Evolutionary conservation across 1,140 invertebrate species (phyloP), one percentile per base, ranked within the genome.

Genomic region (Heliconius nattereri): DNA sequence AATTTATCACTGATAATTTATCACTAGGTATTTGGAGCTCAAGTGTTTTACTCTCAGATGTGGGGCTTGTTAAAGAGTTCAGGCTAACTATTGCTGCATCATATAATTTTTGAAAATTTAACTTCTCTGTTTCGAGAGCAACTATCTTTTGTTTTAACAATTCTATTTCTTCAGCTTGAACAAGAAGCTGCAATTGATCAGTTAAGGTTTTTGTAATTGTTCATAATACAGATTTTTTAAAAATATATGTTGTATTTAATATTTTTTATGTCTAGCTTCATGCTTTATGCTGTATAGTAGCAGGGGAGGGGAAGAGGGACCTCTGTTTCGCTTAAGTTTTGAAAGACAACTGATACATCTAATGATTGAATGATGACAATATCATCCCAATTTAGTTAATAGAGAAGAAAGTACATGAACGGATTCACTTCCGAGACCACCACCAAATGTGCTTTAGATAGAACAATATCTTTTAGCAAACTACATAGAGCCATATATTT

Each of bases 41-140:
- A 2, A 93, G 79, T n/a, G 57, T 82, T 84, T 91, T 91, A 73
- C 86, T 89, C 26, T 95, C 94, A 0, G 90, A 92, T 1, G 85
- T 85, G 1, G 94, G 94, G 84, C 93, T 95, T 72, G 94, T 94
- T 16, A 95, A 81, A 8, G 94, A 92, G 75, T 95, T 95, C 2
- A 95, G 79, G 79, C 94, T 95, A 0, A 94, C 92, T 80, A 95
- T 89, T 9, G 94, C 94, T 60, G 94, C 94, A 71, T 95, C 95
- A 85, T 95, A 95, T 11, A 95, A 80, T 80, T 93, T 94, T 87
- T 96, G 95, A 78, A 96, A 94, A 81, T 95, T 95, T 13, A 94
- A 85, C 85, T 96, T 96, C 78, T 96, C 95, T 37, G 95, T 95
- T 82, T 96, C 95, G 71, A 96, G 86, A 35, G 89, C 86, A 60